Conservation (phyloP, 2,888 invertebrate species). For the Caenorhabditis sp. region DNA sequence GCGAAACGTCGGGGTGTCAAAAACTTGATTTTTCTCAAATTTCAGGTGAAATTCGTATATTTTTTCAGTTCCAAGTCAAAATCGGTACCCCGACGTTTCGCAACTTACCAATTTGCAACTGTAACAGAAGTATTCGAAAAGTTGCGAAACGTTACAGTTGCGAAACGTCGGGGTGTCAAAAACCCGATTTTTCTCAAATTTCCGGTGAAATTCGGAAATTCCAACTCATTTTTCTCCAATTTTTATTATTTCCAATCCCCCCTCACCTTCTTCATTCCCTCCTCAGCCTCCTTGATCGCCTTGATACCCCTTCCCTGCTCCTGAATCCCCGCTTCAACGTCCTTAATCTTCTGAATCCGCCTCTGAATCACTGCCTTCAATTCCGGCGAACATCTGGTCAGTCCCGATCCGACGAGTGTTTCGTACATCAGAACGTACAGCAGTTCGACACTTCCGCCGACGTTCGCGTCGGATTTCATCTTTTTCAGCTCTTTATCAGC, state of each 20-base stretch:
- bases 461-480: constrained; percentile 62
- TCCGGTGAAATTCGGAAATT: too few species aligned
- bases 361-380: constrained; percentile 65
- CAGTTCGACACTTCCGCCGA: constrained; percentile 64
- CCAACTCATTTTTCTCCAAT: neutral
- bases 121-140: too few species aligned
- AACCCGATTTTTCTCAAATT: too few species aligned
- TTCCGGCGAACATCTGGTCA: constrained; percentile 67
- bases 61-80: too few species aligned
- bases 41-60: too few species aligned
- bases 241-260: neutral
- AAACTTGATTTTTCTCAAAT: too few species aligned
- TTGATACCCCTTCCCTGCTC: constrained; percentile 61
- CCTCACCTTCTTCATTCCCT: constrained; percentile 35
- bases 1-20: too few species aligned
- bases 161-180: too few species aligned
- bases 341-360: constrained; percentile 46
- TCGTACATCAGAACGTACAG: constrained; percentile 75
- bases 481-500: constrained; percentile 58
- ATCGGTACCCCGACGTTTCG: too few species aligned
- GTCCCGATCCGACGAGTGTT: constrained; percentile 70
- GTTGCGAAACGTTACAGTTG: too few species aligned
- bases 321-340: constrained; percentile 54
- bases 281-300: constrained; percentile 56
- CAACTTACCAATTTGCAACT: too few species aligned